phyloP scores from a whole-genome alignment of 2,797 vertebrate genomes.

The Columba guinea region DNA sequence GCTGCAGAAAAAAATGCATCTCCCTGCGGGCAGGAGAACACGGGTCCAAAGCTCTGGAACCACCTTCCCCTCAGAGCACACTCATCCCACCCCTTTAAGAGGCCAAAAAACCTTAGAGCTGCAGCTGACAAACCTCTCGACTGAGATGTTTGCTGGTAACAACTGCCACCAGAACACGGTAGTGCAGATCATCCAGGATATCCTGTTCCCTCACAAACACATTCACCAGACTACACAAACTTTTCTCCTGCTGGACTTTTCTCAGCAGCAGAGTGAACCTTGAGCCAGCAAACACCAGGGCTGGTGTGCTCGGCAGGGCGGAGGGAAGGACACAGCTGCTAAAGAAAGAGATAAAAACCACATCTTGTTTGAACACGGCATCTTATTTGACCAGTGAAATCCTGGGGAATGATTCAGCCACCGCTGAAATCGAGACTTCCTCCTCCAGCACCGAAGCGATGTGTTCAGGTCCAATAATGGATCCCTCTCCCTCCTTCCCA shows the following conservation, averaged over 20 bases:
- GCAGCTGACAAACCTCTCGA: background rate
- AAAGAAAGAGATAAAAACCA: background rate
- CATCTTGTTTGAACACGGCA: background rate
- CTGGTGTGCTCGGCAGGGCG: background rate
- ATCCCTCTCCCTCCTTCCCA: background rate
- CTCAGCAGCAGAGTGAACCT: slow-evolving; percentile 40
- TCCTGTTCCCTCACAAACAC: slow-evolving; percentile 62
- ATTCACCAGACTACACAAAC: slow-evolving; percentile 60
- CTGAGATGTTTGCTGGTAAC: background rate
- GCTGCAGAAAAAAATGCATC: background rate
- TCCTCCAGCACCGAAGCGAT: background rate
- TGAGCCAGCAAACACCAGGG: slow-evolving; percentile 42
- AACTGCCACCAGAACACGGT: background rate
- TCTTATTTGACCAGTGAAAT: slow-evolving; percentile 1
- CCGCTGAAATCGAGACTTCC: background rate
- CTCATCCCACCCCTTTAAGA: too few relatives aligned
- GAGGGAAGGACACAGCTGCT: background rate
- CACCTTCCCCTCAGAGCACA: background rate
- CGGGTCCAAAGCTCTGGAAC: background rate
- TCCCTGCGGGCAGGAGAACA: background rate
- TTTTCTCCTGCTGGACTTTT: background rate
- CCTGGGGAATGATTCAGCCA: background rate
- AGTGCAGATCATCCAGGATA: slow-evolving; percentile 68
- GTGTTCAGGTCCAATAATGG: background rate
- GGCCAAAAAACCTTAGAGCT: background rate